phyloP scores from a whole-genome alignment of 2,113 vertebrate genomes.

The Aleadryas rufinucha region DNA sequence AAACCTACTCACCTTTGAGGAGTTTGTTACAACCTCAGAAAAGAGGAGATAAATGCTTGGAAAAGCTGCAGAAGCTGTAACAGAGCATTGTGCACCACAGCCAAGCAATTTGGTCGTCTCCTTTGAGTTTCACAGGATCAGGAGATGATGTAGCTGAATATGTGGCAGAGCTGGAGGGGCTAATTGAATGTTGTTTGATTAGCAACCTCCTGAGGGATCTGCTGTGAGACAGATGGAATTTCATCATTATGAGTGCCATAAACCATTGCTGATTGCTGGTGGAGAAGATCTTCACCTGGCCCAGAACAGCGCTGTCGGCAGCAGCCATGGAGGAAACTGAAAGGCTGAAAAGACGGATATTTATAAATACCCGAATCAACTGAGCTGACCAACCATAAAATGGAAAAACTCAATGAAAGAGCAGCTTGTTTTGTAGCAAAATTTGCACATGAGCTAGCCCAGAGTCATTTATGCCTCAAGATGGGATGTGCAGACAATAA shows the following conservation, averaged over 20 bases:
- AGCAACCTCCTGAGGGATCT: constrained; percentile 53
- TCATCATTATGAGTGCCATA: constrained; percentile 17
- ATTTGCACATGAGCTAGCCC: neutral
- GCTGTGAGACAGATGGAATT: constrained; percentile 60
- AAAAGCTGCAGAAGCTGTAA: neutral
- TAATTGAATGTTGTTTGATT: constrained; percentile 63
- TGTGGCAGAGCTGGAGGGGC: constrained; percentile 43
- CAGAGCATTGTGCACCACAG: neutral
- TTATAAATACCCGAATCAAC: neutral
- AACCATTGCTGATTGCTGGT: constrained; percentile 4
- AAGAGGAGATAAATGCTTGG: neutral
- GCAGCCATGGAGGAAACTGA: neutral
- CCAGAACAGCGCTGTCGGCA: neutral
- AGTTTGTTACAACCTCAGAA: constrained; percentile 14
- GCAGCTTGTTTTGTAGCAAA: neutral
- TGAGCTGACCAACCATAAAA: neutral
- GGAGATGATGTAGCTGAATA: constrained; percentile 34
- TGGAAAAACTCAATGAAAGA: neutral
- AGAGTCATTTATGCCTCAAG: neutral
- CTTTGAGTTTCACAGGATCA: constrained; percentile 15
- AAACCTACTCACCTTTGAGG: constrained; percentile 15
- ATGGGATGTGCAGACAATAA: neutral
- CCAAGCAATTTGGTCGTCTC: neutral
- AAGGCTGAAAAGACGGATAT: neutral
- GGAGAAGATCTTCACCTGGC: constrained; percentile 45